Evolutionary conservation across 2,113 vertebrate species (phyloP), one percentile per base, ranked within the genome.

Genomic region (Pseudois nayaur): DNA sequence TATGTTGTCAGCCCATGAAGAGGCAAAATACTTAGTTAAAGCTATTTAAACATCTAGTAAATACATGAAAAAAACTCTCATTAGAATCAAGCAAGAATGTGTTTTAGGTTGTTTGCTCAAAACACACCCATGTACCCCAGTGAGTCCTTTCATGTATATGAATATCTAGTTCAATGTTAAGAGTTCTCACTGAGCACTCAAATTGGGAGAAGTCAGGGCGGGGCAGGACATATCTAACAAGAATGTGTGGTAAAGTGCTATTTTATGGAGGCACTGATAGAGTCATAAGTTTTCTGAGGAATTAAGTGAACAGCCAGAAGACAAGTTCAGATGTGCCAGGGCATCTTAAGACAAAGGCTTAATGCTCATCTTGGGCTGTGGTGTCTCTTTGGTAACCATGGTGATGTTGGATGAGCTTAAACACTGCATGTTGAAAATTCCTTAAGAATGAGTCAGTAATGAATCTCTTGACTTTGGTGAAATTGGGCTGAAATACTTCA

Each of bases 241-340:
- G 82, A 97, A 91, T 93, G 27, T 78, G 36, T 74, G 55, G 82
- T 45, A 31, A 92, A 89, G 60, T 67, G 45, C 10, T 89, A 29
- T 91, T 87, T 90, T 25, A 81, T 81, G 94, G 27, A 94, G 57
- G 79, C 45, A 87, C 9, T 54, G 67, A 43, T 23, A 25, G 74
- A 97, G 89, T 93, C 60, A 14, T 86, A 78, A 29, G 16, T 89
- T 89, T 97, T 96, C 87, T 59, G 55, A 94, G 31, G 78, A 97
- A 93, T 91, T 93, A 87, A 97, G 40, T 67, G 57, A 97, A 93
- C 90, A 71, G 43, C 55, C 89, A 91, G 71, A 96, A 93, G 90
- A 95, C 97, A 96, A 97, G 97, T 96, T 97, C n/a, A 95, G 95
- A 98, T 98, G 54, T 93, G 97, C 87, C 74, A 85, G 84, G 74